phyloP scores from a whole-genome alignment of 1,140 invertebrate species.

The Cotesia chilonis region DNA sequence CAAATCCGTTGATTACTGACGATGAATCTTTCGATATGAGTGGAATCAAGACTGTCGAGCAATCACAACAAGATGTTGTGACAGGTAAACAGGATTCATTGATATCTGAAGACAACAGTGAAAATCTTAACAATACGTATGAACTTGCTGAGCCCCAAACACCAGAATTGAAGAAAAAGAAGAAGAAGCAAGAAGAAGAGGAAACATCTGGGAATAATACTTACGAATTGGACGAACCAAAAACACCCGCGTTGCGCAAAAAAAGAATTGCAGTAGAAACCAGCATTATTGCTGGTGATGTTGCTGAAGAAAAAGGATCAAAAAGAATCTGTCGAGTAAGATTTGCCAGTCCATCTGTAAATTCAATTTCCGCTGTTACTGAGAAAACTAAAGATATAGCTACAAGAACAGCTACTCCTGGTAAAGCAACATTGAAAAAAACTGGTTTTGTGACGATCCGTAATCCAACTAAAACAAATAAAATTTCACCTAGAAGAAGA shows the following conservation, averaged over 20 bases:
- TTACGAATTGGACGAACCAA: constrained; percentile 50
- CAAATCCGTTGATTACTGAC: constrained; percentile 42
- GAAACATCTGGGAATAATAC: constrained; percentile 23
- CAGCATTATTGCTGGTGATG: constrained; percentile 26
- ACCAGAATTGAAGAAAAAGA: constrained; percentile 22
- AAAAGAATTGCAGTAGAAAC: constrained; percentile 31
- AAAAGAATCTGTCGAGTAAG: constrained; percentile 46
- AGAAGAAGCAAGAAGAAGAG: neutral
- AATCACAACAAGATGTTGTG: constrained; percentile 19
- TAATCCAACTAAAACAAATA: constrained; percentile 17
- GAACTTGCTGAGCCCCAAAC: constrained; percentile 34
- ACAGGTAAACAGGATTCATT: constrained; percentile 7
- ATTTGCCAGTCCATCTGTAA: constrained; percentile 41
- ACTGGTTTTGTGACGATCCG: constrained; percentile 20
- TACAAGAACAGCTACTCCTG: constrained; percentile 39
- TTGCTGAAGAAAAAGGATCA: constrained; percentile 12
- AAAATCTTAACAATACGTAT: constrained; percentile 41
- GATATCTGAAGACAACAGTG: constrained; percentile 8
- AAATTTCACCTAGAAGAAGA: constrained; percentile 33
- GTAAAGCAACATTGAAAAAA: constrained; percentile 26
- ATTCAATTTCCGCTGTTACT: neutral
- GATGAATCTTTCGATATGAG: constrained; percentile 38
- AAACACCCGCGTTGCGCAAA: constrained; percentile 42
- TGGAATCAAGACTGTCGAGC: constrained; percentile 35
- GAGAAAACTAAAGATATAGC: neutral